phyloP scores from a whole-genome alignment of 35 echinoderm and acorn worm genomes.

The Diadema setosum region DNA sequence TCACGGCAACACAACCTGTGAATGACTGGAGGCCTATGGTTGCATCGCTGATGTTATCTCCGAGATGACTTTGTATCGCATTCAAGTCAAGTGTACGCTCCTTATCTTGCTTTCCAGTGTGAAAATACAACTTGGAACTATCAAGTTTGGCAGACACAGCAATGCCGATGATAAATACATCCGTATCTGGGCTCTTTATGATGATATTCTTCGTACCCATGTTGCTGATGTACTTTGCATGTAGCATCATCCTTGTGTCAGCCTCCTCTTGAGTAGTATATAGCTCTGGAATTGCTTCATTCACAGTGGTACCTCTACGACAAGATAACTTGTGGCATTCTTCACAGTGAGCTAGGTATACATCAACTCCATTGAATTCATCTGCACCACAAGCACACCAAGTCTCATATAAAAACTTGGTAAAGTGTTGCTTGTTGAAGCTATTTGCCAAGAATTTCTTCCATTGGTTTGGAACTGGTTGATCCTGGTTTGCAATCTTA shows the following conservation, averaged over 20 bases:
- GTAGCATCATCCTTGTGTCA: slow-evolving; percentile 51
- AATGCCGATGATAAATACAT: slow-evolving; percentile 52
- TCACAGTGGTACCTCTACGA: neutral
- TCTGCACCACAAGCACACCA: slow-evolving; percentile 6
- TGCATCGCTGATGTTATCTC: neutral
- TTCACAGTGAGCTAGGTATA: slow-evolving; percentile 32
- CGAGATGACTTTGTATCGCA: slow-evolving; percentile 24
- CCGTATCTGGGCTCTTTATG: slow-evolving; percentile 61
- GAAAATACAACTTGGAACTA: slow-evolving; percentile 45
- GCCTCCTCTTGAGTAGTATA: slow-evolving; percentile 61
- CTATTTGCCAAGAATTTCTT: slow-evolving; percentile 33
- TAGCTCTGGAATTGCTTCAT: neutral
- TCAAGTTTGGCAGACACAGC: neutral
- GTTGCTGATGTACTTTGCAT: slow-evolving; percentile 27
- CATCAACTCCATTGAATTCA: slow-evolving; percentile 16
- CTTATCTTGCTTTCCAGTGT: slow-evolving; percentile 60
- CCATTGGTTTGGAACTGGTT: slow-evolving; percentile 82
- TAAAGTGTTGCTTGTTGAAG: slow-evolving; percentile 46
- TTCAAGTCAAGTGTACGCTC: slow-evolving; percentile 30
- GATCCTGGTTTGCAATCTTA: neutral
- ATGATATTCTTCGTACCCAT: neutral
- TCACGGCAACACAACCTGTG: slow-evolving; percentile 76
- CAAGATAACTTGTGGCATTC: slow-evolving; percentile 34
- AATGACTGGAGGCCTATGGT: slow-evolving; percentile 50
- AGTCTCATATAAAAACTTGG: slow-evolving; percentile 16